Base-by-base conservation (phyloP, 2,888 invertebrate genomes). In the Cephalotes varians region DNA sequence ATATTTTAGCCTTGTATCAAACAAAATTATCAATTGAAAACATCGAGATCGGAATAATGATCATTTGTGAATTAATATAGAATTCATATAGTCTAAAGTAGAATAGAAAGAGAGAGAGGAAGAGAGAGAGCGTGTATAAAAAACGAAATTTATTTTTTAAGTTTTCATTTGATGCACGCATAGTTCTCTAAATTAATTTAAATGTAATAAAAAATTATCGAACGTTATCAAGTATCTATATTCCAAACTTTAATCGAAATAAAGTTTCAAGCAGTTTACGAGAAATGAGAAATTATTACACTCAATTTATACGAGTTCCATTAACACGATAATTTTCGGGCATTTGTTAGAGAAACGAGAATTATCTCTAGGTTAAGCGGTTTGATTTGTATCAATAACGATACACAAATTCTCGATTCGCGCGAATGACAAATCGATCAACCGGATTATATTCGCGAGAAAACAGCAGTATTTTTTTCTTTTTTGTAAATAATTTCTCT, bases 401-500 rank as follows among this genome's bases (percentile, higher is more conserved):
- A 44, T 31, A 54, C 18, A 15, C 25, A 44, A 62, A 58, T 58
- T 44, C 28, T 62, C 18, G 51, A 37, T n/a, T 15, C 54, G n/a
- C n/a, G n/a, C n/a, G 2, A 73, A 31, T 71, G 25, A 49, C 74
- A 25, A 67, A 73, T 73, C 15, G 31, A 40, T 56, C 37, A 64
- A 28, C 18, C 40, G 9, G 25, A 56, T 67, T 67, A 67, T 31
- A n/a, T 67, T 56, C 31, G 18, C 18, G 44, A 56, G 12, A 54
- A 67, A 56, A 56, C 18, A 47, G 69, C 77, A 47, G 77, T 79
- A 79, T 79, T 77, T 12, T 15, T 31, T 31, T 51, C 10, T 51
- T 12, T 67, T 40, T 12, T 77, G 77, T 79, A 79, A 79, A 79
- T 79, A 79, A 58, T 56, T 69, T 21, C 12, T 77, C n/a, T 40